phyloP scores from a whole-genome alignment of 1,140 invertebrate genomes.

The Nymphalis io region DNA sequence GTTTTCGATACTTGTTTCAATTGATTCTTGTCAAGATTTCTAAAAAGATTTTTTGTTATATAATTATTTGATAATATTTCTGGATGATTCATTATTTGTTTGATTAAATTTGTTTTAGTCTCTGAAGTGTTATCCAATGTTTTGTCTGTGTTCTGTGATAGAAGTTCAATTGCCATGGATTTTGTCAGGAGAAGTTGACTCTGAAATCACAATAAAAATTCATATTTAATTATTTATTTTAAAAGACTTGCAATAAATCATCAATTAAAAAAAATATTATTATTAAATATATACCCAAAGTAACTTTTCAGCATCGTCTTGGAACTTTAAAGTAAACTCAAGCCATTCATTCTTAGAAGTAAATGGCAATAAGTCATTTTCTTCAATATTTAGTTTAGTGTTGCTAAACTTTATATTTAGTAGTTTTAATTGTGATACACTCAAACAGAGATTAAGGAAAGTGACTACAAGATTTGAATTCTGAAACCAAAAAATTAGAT shows the following conservation, averaged over 20 bases:
- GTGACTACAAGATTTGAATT: constrained; percentile 50
- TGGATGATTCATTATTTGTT: constrained; percentile 46
- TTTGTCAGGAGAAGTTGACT: constrained; percentile 61
- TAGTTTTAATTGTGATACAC: constrained; percentile 57
- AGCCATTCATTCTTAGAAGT: constrained; percentile 58
- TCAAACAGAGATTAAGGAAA: constrained; percentile 59
- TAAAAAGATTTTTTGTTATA: constrained; percentile 51
- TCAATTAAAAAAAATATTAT: too few species aligned
- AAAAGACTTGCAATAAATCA: too few species aligned
- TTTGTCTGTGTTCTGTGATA: constrained; percentile 40
- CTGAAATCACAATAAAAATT: constrained; percentile 51
- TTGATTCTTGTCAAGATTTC: constrained; percentile 57
- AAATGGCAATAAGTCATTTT: constrained; percentile 46
- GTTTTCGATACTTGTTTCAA: constrained; percentile 58
- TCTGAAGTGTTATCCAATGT: constrained; percentile 32
- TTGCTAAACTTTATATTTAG: constrained; percentile 71
- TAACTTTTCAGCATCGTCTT: constrained; percentile 45
- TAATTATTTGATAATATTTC: constrained; percentile 43
- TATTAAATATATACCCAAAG: constrained; percentile 58
- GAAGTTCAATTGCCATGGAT: constrained; percentile 50
- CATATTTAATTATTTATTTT: neutral
- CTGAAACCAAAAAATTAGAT: constrained; percentile 51
- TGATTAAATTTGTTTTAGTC: constrained; percentile 59
- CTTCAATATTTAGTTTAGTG: constrained; percentile 48
- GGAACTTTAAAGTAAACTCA: constrained; percentile 43